Percentiles rank a stretch among this genome's conserved stretches.
phyloP scores from a whole-genome alignment of 2,888 invertebrate species.

The Caenorhabditis imperialis region DNA sequence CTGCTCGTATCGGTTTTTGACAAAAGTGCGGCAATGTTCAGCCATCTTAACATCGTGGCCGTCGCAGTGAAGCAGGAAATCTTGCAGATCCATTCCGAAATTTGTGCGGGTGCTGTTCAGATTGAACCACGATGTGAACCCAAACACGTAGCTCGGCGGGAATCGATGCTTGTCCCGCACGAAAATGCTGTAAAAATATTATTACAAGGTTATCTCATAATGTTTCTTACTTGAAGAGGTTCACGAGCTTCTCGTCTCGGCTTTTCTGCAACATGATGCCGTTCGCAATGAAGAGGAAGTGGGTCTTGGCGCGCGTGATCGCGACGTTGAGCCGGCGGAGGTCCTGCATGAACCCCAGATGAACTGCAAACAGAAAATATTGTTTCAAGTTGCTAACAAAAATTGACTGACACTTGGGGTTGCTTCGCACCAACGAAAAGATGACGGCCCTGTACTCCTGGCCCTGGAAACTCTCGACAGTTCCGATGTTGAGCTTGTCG shows the following conservation, averaged over 20 bases:
- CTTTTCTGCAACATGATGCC: constrained; percentile 4
- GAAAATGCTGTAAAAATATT: too few relatives aligned
- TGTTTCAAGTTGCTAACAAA: too few relatives aligned
- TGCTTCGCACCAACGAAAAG: constrained; percentile 26
- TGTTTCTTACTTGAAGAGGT: constrained; percentile 10
- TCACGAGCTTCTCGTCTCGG: neutral
- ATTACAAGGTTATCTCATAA: too few relatives aligned
- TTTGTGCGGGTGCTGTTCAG: too few relatives aligned
- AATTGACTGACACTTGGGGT: constrained; percentile 16
- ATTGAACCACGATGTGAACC: too few relatives aligned
- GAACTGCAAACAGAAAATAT: constrained; percentile 19
- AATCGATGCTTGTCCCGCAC: too few relatives aligned
- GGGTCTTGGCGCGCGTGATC: constrained; percentile 28
- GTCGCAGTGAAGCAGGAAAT: too few relatives aligned
- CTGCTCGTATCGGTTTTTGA: too few relatives aligned
- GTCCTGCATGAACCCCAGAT: constrained; percentile 23
- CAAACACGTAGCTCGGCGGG: too few relatives aligned
- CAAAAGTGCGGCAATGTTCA: too few relatives aligned
- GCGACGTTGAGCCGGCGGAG: constrained; percentile 35
- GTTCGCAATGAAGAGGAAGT: constrained; percentile 25
- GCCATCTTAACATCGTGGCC: too few relatives aligned
- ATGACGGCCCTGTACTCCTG: constrained; percentile 35
- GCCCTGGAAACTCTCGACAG: constrained; percentile 38
- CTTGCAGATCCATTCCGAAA: too few relatives aligned
- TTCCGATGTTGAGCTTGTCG: constrained; percentile 1